Evolutionary conservation across 2,113 vertebrate genomes (phyloP).

Genomic region (Glaucomys volans): DNA sequence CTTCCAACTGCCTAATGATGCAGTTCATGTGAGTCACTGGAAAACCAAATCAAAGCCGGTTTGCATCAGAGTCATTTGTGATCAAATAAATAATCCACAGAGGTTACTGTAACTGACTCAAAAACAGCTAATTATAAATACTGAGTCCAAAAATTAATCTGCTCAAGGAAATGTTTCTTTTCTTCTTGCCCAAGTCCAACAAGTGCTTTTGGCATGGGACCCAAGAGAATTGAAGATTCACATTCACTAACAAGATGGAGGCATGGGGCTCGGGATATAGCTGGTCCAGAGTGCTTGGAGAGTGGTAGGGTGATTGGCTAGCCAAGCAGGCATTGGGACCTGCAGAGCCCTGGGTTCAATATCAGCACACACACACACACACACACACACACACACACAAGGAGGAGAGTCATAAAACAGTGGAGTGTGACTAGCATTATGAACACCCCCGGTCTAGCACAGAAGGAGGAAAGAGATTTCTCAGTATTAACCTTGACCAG

Average conservation of each 20-base stretch:
- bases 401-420: no score
- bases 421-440: background rate
- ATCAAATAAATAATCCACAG: constrained; percentile 65
- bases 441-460: background rate
- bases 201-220: background rate
- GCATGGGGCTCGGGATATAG: no score
- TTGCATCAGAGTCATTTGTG: background rate
- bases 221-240: background rate
- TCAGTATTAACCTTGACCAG: background rate
- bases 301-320: no score
- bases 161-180: constrained; percentile 37
- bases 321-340: no score
- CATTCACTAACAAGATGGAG: background rate
- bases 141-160: constrained; percentile 46
- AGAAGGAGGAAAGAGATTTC: background rate
- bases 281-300: no score
- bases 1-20: constrained; percentile 41
- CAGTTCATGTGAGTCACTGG: background rate
- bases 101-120: constrained; percentile 54
- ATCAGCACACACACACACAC: no score
- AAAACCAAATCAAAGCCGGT: constrained; percentile 67
- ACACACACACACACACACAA: no score
- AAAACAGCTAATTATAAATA: constrained; percentile 61
- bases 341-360: no score
- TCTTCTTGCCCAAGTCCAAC: background rate